Evolutionary conservation across 2,113 vertebrate species (phyloP).

Genomic region (Podilymbus podiceps): DNA sequence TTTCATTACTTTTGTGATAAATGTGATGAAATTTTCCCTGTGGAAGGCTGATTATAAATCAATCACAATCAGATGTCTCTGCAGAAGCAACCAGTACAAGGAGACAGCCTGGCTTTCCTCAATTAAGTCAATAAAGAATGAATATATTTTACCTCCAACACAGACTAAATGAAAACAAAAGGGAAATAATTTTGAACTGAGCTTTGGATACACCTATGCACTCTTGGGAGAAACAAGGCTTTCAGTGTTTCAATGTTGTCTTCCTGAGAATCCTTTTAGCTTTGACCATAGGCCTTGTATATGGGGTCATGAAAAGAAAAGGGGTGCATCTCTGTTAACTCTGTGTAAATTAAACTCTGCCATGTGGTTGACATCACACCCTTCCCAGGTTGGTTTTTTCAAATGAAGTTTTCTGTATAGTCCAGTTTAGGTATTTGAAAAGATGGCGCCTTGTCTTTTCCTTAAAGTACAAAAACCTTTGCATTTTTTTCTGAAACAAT

Average conservation of each 20-base stretch:
- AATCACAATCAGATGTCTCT: neutral
- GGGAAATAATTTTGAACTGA: neutral
- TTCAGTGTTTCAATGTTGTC: neutral
- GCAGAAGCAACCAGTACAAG: neutral
- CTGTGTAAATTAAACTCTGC: neutral
- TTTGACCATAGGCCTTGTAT: neutral
- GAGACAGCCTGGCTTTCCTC: neutral
- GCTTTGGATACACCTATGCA: neutral
- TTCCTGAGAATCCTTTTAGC: neutral
- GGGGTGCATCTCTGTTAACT: neutral
- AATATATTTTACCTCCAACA: neutral
- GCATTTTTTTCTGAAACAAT: neutral
- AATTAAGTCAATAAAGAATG: neutral
- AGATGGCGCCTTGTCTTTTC: neutral
- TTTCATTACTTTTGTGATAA: conserved; percentile 17
- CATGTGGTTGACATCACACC: neutral
- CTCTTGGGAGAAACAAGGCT: neutral
- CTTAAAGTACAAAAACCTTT: neutral
- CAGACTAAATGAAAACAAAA: neutral
- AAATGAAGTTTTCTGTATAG: neutral
- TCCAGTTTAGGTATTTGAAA: neutral
- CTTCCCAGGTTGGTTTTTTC: neutral
- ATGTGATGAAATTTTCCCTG: neutral
- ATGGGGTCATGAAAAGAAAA: neutral
- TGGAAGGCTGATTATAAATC: neutral